phyloP scores from a whole-genome alignment of 2,113 vertebrate species.

The Numenius arquata region DNA sequence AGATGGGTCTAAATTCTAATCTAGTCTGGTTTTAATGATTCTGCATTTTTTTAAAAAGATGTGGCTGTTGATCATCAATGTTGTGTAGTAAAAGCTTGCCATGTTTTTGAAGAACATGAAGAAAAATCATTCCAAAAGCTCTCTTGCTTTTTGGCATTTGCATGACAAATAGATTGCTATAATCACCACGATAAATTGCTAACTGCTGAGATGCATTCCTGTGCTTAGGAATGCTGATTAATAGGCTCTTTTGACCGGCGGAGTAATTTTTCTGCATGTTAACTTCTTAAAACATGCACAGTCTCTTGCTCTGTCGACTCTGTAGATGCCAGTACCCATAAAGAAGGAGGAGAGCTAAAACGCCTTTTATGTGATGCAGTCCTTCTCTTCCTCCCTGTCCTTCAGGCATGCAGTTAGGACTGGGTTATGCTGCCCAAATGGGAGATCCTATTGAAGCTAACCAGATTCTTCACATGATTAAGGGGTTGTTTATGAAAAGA shows the following conservation, averaged over 20 bases:
- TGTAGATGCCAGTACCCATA: neutral
- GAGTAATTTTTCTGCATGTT: slow-evolving; percentile 26
- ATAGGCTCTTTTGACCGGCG: neutral
- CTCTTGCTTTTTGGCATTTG: slow-evolving; percentile 5
- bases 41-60: neutral
- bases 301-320: neutral
- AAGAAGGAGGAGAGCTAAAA: neutral
- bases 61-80: neutral
- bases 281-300: neutral
- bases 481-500: slow-evolving; percentile 30
- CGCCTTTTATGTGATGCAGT: slow-evolving; percentile 10
- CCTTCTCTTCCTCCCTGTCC: neutral
- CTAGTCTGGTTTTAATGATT: neutral
- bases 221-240: slow-evolving; percentile 33
- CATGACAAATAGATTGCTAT: neutral
- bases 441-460: slow-evolving; percentile 5
- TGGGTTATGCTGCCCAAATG: neutral
- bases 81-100: neutral
- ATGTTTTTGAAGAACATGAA: neutral
- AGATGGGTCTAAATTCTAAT: neutral
- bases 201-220: slow-evolving; percentile 35
- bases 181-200: neutral
- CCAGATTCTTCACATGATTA: slow-evolving; percentile 33
- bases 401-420: slow-evolving; percentile 12
- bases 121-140: neutral